Conservation (phyloP, 64 coral and sea anemone species). For the Orbicella faveolata region DNA sequence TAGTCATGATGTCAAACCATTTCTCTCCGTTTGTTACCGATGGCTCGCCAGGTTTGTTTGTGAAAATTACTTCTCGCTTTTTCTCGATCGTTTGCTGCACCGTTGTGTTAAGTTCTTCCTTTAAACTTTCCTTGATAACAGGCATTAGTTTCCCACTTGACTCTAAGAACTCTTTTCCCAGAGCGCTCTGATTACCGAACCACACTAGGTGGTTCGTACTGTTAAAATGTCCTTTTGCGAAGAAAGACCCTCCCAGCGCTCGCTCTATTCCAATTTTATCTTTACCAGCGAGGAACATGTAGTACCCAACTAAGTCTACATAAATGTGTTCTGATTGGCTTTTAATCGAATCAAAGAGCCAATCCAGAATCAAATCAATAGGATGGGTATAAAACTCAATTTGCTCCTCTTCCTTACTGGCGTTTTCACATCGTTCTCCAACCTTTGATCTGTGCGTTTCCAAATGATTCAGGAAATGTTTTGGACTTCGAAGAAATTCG, state of each 20-base stretch:
- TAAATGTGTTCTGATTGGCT: background rate
- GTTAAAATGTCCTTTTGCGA: slow-evolving; percentile 45
- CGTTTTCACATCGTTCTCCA: background rate
- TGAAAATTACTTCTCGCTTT: slow-evolving; percentile 32
- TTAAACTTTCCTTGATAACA: slow-evolving; percentile 4
- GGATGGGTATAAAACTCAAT: slow-evolving; percentile 50
- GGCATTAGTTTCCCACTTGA: slow-evolving; percentile 54
- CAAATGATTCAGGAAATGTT: background rate
- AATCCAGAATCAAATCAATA: slow-evolving; percentile 35
- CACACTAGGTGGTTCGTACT: slow-evolving; percentile 8
- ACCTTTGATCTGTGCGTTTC: background rate
- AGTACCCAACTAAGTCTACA: slow-evolving; percentile 44
- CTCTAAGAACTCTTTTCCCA: slow-evolving; percentile 35
- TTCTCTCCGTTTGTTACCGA: background rate
- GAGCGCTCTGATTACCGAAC: slow-evolving; percentile 52
- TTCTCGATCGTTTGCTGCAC: background rate
- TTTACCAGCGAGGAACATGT: slow-evolving; percentile 57
- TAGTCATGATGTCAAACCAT: slow-evolving; percentile 64
- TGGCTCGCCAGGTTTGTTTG: slow-evolving; percentile 7
- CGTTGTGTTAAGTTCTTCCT: background rate
- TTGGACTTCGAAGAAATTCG: background rate
- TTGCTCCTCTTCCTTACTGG: background rate
- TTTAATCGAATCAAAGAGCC: background rate
- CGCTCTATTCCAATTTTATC: slow-evolving; percentile 56
- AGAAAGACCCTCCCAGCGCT: slow-evolving; percentile 64